Base-by-base conservation (phyloP, 2,113 vertebrate species). In the Silurus meridionalis region DNA sequence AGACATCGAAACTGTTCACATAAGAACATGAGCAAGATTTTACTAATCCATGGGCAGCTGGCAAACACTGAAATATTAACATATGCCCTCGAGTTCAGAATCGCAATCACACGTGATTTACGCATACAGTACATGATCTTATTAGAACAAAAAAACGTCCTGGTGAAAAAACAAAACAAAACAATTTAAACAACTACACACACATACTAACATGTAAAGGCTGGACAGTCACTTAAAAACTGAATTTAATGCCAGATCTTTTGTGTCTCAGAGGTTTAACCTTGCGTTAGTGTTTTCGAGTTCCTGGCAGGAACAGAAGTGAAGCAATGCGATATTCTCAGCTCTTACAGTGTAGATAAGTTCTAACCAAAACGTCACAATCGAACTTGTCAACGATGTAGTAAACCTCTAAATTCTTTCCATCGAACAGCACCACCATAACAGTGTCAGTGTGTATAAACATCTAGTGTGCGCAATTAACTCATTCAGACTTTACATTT, bases 21-120 rank as follows among this genome's bases (percentile, higher is more conserved):
- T 9, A 55, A 57, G 66, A 10, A 64, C 48, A 55, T 8, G 66
- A 21, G 25, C 66, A 84, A 50, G 8, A 71, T 74, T 46, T 82
- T 63, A 63, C 23, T 53, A 60, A 48, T 37, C 67, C 60, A 74
- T 67, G 52, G 81, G 48, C 50, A 53, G 69, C 8, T 71, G 82
- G 78, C n/a, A 82, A 86, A 50, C 57, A 72, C 3, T 72, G 61
- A 74, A 82, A 83, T 23, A 66, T 75, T 53, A 64, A 86, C 58
- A 77, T 57, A 57, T 37, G n/a, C 69, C 85, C 69, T 55, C 61
- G 55, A 74, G 80, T 15, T 21, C 1, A 5, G 8, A 53, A 63
- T 86, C 46, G n/a, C 23, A 63, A 19, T 61, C 21, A 74, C 66
- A 84, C 13, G 10, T 61, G 13, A 57, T n/a, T 11, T 5, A 48